phyloP scores from a whole-genome alignment of 2,888 invertebrate species.

The Drosophila atripex region DNA sequence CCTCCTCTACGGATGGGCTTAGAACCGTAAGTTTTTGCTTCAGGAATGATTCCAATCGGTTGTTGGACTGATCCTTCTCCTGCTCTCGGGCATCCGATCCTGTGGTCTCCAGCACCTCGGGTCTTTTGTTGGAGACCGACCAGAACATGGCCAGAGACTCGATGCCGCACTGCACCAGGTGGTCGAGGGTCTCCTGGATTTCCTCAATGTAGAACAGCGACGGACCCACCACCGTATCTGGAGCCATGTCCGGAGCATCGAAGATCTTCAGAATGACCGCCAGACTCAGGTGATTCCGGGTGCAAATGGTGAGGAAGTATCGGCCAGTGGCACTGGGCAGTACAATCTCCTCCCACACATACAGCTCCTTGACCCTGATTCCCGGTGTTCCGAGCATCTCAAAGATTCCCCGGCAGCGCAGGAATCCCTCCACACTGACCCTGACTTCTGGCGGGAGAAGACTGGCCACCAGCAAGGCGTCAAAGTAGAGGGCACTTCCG shows the following conservation, averaged over 20 bases:
- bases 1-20: slow-evolving; percentile 61
- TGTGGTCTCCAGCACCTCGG: slow-evolving; percentile 78
- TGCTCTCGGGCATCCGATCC: slow-evolving; percentile 43
- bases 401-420: slow-evolving; percentile 90
- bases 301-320: slow-evolving; percentile 90
- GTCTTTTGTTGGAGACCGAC: slow-evolving; percentile 88
- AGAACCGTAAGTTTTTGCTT: slow-evolving; percentile 63
- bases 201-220: slow-evolving; percentile 92
- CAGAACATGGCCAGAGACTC: slow-evolving; percentile 88
- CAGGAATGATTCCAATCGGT: slow-evolving; percentile 66
- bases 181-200: slow-evolving; percentile 92
- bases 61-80: slow-evolving; percentile 53
- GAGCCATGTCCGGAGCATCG: slow-evolving; percentile 68
- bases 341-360: slow-evolving; percentile 90
- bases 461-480: slow-evolving; percentile 87
- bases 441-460: slow-evolving; percentile 91
- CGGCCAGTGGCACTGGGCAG: slow-evolving; percentile 81
- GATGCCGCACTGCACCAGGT: slow-evolving; percentile 90
- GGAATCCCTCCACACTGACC: slow-evolving; percentile 89
- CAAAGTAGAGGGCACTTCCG: slow-evolving; percentile 85
- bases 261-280: slow-evolving; percentile 87
- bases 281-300: slow-evolving; percentile 88
- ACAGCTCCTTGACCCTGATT: slow-evolving; percentile 89
- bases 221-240: slow-evolving; percentile 65
- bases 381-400: slow-evolving; percentile 88